Conservation (phyloP, 2,888 invertebrate genomes). For the Lumbricus terrestris region DNA sequence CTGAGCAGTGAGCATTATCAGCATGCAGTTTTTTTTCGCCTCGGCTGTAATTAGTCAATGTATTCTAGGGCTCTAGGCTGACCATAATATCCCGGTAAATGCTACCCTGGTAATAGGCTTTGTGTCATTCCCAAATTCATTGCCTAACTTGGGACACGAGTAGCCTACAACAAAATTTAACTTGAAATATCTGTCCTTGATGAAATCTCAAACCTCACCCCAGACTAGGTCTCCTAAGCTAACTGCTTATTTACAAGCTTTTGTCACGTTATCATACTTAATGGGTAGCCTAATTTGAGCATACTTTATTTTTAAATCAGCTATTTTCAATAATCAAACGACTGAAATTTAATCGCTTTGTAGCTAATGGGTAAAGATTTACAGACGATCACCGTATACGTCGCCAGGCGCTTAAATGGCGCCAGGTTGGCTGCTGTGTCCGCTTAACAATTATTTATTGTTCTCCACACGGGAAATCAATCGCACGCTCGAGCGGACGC, state of each 20-base stretch:
- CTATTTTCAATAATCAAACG: not conserved
- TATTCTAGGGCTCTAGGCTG: too few relatives aligned
- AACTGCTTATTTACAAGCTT: not conserved
- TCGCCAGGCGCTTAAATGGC: not conserved
- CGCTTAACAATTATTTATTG: not conserved
- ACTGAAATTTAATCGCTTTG: not conserved
- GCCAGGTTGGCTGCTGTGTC: not conserved
- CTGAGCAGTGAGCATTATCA: too few relatives aligned
- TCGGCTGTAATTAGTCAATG: not conserved
- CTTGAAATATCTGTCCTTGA: not conserved
- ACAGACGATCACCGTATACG: not conserved
- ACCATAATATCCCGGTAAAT: too few relatives aligned
- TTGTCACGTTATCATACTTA: not conserved
- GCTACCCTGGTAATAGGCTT: too few relatives aligned
- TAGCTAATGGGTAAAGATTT: not conserved
- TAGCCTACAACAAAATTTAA: not conserved
- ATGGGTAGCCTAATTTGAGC: not conserved
- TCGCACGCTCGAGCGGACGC: not conserved
- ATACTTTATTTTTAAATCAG: not conserved
- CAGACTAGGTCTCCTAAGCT: not conserved
- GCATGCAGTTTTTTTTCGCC: not conserved
- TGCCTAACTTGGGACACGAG: too few relatives aligned
- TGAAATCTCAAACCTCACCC: not conserved
- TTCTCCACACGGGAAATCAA: not conserved
- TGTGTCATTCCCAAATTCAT: not conserved